Evolutionary conservation across 2,113 vertebrate species (phyloP).

Genomic region (Cepphus grylle): DNA sequence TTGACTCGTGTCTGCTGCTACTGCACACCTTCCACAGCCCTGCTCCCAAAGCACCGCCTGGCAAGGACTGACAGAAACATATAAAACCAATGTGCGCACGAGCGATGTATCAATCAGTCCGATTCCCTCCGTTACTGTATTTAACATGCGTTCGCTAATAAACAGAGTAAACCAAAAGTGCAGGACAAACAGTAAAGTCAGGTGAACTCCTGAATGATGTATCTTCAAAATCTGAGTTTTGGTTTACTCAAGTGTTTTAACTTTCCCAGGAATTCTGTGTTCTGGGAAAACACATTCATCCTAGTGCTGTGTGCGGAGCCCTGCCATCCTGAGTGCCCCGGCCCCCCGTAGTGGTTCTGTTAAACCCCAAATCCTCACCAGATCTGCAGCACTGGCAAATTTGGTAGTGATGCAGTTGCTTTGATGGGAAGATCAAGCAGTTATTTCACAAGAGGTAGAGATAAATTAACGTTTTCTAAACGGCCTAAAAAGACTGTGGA

Average conservation of each 20-base stretch:
- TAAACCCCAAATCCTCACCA: neutral
- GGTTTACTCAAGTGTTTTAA: neutral
- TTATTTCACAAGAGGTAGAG: neutral
- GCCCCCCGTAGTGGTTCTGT: neutral
- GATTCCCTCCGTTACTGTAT: neutral
- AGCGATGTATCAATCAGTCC: fast-evolving
- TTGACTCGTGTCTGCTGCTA: neutral
- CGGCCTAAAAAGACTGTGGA: neutral
- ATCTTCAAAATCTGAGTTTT: neutral
- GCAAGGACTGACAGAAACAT: neutral
- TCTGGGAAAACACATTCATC: neutral
- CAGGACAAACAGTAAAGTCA: neutral
- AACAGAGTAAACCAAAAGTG: neutral
- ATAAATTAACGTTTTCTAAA: neutral
- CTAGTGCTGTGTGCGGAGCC: neutral
- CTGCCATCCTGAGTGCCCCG: neutral
- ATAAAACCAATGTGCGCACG: neutral
- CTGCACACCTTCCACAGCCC: too few relatives aligned
- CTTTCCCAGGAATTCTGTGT: neutral
- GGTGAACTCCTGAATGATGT: neutral
- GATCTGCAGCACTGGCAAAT: neutral
- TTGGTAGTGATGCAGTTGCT: neutral
- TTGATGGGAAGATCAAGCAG: neutral
- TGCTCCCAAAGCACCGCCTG: neutral
- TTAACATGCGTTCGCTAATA: fast-evolving